These are phyloP conservation scores for Xylota sylvarum DNA, from an alignment of 2,888 invertebrate species.

Conservation along the genomic window DNA sequence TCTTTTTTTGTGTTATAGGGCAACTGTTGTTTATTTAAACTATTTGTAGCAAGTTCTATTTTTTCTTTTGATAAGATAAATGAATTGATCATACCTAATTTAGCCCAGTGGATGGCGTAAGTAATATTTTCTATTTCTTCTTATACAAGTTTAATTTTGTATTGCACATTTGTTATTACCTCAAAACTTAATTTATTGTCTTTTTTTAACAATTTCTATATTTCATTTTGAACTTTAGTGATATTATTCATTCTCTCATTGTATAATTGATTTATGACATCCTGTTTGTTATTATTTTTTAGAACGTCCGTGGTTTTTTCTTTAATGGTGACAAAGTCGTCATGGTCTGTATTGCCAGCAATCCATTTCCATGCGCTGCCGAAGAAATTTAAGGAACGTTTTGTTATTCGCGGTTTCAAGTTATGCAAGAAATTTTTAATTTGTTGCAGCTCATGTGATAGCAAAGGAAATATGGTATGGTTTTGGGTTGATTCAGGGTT, in stretches of 20 bases:
- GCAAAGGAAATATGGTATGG: background rate
- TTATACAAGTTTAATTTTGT: constrained; percentile 35
- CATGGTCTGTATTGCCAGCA: no score
- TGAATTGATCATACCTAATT: constrained; percentile 36
- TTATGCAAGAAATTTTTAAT: constrained; percentile 4
- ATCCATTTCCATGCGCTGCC: no score
- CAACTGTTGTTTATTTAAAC: constrained; percentile 39
- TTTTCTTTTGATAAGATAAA: constrained; percentile 34
- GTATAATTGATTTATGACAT: background rate
- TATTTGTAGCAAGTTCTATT: background rate
- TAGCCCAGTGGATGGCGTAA: constrained; percentile 46
- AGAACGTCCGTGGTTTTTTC: background rate
- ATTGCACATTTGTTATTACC: no score
- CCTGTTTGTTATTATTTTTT: background rate
- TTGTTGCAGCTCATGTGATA: background rate
- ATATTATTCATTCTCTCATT: constrained; percentile 18
- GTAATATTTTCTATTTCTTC: constrained; percentile 32
- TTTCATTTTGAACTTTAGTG: background rate
- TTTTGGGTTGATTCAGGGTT: background rate
- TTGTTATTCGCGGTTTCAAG: background rate
- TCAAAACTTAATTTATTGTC: constrained; percentile 7
- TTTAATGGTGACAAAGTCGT: no score
- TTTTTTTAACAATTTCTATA: no score
- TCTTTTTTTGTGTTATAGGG: constrained; percentile 38
- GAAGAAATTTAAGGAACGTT: background rate